Evolutionary conservation across 2,797 vertebrate genomes (phyloP).

Genomic region (Takifugu rubripes): DNA sequence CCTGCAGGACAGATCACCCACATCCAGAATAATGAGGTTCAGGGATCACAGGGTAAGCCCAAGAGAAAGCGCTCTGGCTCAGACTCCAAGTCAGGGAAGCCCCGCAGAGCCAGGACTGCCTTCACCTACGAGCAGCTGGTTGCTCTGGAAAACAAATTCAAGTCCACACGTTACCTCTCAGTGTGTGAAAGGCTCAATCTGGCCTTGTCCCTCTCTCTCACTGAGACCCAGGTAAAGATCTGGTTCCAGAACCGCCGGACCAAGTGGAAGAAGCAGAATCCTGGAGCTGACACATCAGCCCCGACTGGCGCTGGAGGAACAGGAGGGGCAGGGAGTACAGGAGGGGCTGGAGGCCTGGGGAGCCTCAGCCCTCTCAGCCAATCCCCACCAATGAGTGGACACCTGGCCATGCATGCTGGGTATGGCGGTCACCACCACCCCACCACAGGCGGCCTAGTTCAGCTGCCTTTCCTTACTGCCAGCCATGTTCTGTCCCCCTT

Average conservation of each 20-base stretch:
- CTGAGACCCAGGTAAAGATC: slow-evolving; percentile 94
- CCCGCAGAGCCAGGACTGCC: slow-evolving; percentile 88
- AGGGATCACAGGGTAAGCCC: slow-evolving; percentile 75
- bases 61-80: slow-evolving; percentile 93
- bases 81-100: slow-evolving; percentile 93
- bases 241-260: slow-evolving; percentile 95
- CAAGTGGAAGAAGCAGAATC: slow-evolving; percentile 97
- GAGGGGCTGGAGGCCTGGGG: slow-evolving; percentile 72
- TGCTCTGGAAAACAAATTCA: slow-evolving; percentile 95
- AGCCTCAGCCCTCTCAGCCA: slow-evolving; percentile 88
- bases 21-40: slow-evolving; percentile 45
- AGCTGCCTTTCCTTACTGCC: slow-evolving; percentile 90
- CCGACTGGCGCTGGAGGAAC: slow-evolving; percentile 73
- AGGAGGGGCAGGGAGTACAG: slow-evolving; percentile 52
- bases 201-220: slow-evolving; percentile 90
- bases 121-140: slow-evolving; percentile 96
- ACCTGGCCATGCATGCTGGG: slow-evolving; percentile 87
- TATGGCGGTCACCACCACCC: slow-evolving; percentile 81
- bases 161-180: slow-evolving; percentile 91
- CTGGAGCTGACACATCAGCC: slow-evolving; percentile 91
- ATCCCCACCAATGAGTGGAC: slow-evolving; percentile 87
- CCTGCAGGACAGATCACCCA: slow-evolving; percentile 31
- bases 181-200: slow-evolving; percentile 93
- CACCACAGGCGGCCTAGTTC: slow-evolving; percentile 84
- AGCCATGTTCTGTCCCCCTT: slow-evolving; percentile 95